These are phyloP conservation scores for Clistopyga incitator DNA, from an alignment of 2,888 invertebrate genomes.

Conservation along the genomic window DNA sequence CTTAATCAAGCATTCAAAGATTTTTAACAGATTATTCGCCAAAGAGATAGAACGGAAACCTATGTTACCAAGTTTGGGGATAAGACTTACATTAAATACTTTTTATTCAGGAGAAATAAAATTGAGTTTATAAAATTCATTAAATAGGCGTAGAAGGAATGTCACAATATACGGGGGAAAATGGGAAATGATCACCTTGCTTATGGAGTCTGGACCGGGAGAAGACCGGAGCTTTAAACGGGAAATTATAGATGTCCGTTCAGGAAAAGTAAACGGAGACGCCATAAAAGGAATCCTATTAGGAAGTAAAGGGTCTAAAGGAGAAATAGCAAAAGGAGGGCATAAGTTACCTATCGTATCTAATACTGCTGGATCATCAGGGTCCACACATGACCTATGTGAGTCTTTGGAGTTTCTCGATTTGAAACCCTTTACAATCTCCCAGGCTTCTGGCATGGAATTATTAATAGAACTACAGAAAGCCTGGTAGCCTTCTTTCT, in stretches of 20 bases:
- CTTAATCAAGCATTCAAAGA: constrained; percentile 37
- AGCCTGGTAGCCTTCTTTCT: too few species aligned
- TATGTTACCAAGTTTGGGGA: constrained; percentile 30
- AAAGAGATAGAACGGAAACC: constrained; percentile 42
- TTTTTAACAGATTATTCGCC: constrained; percentile 23
- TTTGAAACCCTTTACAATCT: too few species aligned
- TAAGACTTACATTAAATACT: neutral
- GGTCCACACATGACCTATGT: too few species aligned
- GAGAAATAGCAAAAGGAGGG: neutral
- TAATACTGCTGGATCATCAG: too few species aligned
- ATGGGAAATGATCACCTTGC: neutral
- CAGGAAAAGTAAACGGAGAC: neutral
- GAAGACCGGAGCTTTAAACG: neutral
- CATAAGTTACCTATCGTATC: neutral
- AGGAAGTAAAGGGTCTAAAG: neutral
- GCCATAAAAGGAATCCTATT: neutral
- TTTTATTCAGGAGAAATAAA: neutral
- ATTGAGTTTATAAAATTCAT: neutral
- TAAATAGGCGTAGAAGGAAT: neutral
- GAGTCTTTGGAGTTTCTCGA: too few species aligned
- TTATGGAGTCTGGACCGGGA: neutral
- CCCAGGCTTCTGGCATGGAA: too few species aligned
- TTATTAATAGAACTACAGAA: too few species aligned
- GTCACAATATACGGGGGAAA: neutral
- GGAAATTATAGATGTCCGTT: neutral